Conservation (phyloP, 2,888 invertebrate species). For the Odontomyia ornata region DNA sequence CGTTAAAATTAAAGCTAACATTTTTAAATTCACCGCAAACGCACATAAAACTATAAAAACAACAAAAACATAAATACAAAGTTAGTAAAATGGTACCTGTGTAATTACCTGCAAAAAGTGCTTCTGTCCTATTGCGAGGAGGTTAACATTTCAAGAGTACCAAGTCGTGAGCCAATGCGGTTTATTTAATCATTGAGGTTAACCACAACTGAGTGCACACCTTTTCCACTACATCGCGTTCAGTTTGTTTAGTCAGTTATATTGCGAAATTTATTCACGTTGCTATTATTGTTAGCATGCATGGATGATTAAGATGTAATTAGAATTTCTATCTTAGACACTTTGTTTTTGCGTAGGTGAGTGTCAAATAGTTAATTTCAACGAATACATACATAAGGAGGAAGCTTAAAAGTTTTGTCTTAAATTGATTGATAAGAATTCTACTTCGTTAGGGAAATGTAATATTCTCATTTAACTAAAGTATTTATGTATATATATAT, state of each 20-base stretch:
- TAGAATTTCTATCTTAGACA: background rate
- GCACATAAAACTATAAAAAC: too few relatives aligned
- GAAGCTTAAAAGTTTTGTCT: too few relatives aligned
- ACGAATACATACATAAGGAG: too few relatives aligned
- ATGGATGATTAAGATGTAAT: background rate
- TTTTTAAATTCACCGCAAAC: too few relatives aligned
- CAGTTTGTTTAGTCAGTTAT: slow-evolving; percentile 30
- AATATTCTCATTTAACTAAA: too few relatives aligned
- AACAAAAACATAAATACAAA: too few relatives aligned
- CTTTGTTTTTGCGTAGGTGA: too few relatives aligned
- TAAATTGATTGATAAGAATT: too few relatives aligned
- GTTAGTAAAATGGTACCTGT: background rate
- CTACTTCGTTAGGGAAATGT: too few relatives aligned
- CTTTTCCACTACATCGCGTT: slow-evolving; percentile 39
- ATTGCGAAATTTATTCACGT: slow-evolving; percentile 19
- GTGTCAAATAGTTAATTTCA: too few relatives aligned
- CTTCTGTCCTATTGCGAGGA: slow-evolving; percentile 20
- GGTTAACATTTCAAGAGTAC: background rate
- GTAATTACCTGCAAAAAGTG: slow-evolving; percentile 29
- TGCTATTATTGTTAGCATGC: background rate
- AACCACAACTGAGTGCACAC: slow-evolving; percentile 39
- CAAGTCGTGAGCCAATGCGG: background rate
- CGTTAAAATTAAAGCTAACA: too few relatives aligned
- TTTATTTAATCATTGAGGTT: slow-evolving; percentile 31
- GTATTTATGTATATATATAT: too few relatives aligned